A percentile compares a stretch with the other conserved stretches of the same genome.
Conservation (phyloP, 2,888 invertebrate genomes). For the Agrotis exclamationis region DNA sequence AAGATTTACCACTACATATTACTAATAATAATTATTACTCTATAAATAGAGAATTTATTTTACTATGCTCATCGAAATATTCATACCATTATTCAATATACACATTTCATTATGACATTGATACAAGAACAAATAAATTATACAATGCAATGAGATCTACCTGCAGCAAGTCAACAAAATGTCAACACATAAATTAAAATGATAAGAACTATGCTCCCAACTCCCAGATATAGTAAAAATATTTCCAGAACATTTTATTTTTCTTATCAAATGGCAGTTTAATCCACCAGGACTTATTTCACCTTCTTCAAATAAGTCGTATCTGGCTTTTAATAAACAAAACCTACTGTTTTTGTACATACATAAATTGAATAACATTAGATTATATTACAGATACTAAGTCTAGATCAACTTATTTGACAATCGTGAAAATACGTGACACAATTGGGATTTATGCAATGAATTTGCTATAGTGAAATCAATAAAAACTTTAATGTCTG, state of each 20-base stretch:
- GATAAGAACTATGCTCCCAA: conserved; percentile 54
- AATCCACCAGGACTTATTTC: conserved; percentile 46
- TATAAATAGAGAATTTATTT: conserved; percentile 64
- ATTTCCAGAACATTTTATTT: conserved; percentile 40
- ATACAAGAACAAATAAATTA: conserved; percentile 67
- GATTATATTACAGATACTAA: conserved; percentile 42
- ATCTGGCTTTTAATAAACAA: conserved; percentile 50
- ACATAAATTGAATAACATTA: conserved; percentile 46
- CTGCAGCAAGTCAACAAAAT: conserved; percentile 58
- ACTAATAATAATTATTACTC: conserved; percentile 65
- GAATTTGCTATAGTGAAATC: conserved; percentile 70
- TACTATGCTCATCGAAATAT: conserved; percentile 63
- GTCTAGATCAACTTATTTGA: conserved; percentile 59
- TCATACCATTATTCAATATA: conserved; percentile 67
- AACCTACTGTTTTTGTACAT: conserved; percentile 43
- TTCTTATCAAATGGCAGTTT: conserved; percentile 59
- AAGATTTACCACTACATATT: conserved; percentile 63
- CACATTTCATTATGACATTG: conserved; percentile 65
- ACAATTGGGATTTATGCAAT: conserved; percentile 41
- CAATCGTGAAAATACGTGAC: conserved; percentile 54
- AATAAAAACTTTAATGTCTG: conserved; percentile 71
- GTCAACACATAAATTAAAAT: conserved; percentile 58
- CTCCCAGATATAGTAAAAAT: conserved; percentile 38
- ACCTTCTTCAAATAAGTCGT: conserved; percentile 50
- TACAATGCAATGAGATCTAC: conserved; percentile 71